These are phyloP conservation scores for Gila robusta DNA, from an alignment of 2,797 vertebrate species.

Conservation along the genomic window DNA sequence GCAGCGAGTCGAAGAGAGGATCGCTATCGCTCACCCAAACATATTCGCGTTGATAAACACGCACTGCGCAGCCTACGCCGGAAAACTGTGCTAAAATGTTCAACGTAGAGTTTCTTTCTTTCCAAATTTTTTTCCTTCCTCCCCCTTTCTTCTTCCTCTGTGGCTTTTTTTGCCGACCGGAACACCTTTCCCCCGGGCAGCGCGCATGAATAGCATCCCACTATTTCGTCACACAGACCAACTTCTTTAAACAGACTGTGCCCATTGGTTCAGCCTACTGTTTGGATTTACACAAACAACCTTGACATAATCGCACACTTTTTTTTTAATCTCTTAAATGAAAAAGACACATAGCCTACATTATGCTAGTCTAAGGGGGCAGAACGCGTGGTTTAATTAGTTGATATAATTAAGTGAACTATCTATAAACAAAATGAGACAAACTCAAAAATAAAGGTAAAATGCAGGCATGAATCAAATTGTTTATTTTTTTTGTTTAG, in stretches of 20 bases:
- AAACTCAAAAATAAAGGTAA: background rate
- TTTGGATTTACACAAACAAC: constrained; percentile 31
- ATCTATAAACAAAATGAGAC: background rate
- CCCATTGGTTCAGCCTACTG: constrained; percentile 39
- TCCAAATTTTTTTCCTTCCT: constrained; percentile 77
- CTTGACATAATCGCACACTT: background rate
- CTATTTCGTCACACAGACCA: constrained; percentile 75
- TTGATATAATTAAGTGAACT: background rate
- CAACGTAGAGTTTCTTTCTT: constrained; percentile 77
- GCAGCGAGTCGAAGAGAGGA: constrained; percentile 27
- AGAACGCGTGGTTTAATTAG: background rate
- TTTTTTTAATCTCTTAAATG: background rate
- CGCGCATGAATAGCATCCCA: constrained; percentile 68
- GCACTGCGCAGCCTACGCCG: constrained; percentile 5
- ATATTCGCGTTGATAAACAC: constrained; percentile 12
- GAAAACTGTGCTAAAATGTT: constrained; percentile 56
- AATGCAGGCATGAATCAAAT: background rate
- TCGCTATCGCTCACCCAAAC: constrained; percentile 4
- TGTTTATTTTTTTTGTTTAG: background rate
- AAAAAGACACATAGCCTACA: background rate
- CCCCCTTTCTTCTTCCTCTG: constrained; percentile 72
- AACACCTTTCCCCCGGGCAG: constrained; percentile 80
- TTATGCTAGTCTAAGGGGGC: background rate
- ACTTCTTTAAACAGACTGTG: constrained; percentile 53
- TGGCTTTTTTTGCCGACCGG: constrained; percentile 75